Evolutionary conservation across 2,888 invertebrate genomes (phyloP).

Genomic region (Carterocephalus palaemon): DNA sequence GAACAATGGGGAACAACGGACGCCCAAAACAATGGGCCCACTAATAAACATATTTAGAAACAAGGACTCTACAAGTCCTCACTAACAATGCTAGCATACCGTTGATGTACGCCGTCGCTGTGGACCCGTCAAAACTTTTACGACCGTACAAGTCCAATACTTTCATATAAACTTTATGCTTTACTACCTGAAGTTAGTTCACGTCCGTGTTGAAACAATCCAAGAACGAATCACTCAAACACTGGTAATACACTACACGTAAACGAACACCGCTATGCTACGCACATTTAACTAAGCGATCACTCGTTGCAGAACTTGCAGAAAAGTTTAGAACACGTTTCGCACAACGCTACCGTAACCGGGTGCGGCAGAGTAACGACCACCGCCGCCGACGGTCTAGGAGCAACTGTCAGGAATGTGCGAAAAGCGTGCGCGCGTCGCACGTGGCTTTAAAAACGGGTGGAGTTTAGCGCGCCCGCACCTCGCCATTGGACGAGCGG

Average conservation of each 20-base stretch:
- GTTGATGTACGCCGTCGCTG: constrained; percentile 47
- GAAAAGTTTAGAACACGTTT: constrained; percentile 27
- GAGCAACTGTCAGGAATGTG: constrained; percentile 56
- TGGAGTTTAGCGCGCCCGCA: constrained; percentile 46
- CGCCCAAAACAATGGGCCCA: constrained; percentile 54
- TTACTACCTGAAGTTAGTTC: constrained; percentile 37
- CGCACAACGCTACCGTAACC: constrained; percentile 35
- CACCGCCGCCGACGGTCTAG: constrained; percentile 40
- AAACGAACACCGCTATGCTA: too few relatives aligned
- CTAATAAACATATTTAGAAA: constrained; percentile 53
- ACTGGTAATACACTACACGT: constrained; percentile 20
- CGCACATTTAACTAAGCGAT: too few relatives aligned
- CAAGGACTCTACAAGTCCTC: constrained; percentile 49
- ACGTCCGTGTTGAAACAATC: constrained; percentile 32
- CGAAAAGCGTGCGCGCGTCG: constrained; percentile 65
- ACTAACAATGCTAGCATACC: constrained; percentile 45
- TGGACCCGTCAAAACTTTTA: constrained; percentile 36
- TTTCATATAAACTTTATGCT: constrained; percentile 39
- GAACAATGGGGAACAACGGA: constrained; percentile 45
- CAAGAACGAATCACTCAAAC: constrained; percentile 34
- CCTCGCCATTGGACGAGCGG: constrained; percentile 52
- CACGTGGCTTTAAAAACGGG: constrained; percentile 68
- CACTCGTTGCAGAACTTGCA: constrained; percentile 38
- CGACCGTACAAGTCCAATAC: constrained; percentile 34
- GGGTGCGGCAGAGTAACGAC: constrained; percentile 31